Conservation (phyloP, 2,888 invertebrate genomes). For the Euplagia quadripunctaria region DNA sequence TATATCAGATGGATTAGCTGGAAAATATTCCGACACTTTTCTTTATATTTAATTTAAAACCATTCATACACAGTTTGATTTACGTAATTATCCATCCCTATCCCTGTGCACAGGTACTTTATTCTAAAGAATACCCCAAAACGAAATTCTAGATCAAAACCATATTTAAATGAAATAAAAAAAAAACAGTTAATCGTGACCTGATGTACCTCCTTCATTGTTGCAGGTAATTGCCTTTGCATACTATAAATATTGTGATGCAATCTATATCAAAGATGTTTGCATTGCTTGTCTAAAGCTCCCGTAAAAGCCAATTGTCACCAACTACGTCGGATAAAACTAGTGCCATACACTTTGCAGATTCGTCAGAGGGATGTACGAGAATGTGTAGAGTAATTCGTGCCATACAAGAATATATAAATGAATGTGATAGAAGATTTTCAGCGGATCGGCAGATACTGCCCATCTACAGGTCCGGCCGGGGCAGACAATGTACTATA, state of each 20-base stretch:
- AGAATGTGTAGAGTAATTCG: slow-evolving; percentile 97
- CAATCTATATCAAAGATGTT: neutral
- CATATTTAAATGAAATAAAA: neutral
- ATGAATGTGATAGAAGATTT: slow-evolving; percentile 96
- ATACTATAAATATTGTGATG: neutral
- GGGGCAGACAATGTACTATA: slow-evolving; percentile 95
- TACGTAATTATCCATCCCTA: neutral
- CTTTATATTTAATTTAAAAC: too few relatives aligned
- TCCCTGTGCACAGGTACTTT: neutral
- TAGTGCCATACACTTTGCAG: slow-evolving; percentile 59
- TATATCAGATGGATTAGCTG: neutral
- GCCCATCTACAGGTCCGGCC: slow-evolving; percentile 95
- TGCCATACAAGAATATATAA: slow-evolving; percentile 97
- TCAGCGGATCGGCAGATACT: slow-evolving; percentile 95
- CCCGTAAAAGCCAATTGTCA: neutral
- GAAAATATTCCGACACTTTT: too few relatives aligned
- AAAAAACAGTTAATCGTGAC: neutral
- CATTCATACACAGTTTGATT: neutral
- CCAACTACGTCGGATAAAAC: neutral
- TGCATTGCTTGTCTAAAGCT: neutral
- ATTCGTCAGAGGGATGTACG: slow-evolving; percentile 78
- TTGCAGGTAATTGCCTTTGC: neutral
- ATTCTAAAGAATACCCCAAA: neutral
- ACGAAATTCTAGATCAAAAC: neutral
- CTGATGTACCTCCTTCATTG: neutral